Evolutionary conservation across 2,888 invertebrate species (phyloP).

Genomic region (Meteorus cinctellus): DNA sequence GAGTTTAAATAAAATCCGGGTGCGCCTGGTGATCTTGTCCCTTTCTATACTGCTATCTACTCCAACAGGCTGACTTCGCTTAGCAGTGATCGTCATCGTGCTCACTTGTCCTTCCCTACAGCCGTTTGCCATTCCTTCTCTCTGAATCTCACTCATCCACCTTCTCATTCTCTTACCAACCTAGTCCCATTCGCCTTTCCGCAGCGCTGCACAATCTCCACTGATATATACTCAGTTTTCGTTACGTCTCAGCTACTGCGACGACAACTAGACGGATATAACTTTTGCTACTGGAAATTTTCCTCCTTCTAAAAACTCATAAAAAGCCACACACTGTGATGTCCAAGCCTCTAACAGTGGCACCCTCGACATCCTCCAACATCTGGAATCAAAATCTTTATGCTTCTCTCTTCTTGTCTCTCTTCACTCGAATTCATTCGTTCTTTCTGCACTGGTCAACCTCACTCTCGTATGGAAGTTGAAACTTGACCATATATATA

Average conservation of each 20-base stretch:
- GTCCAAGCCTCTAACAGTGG: constrained; percentile 28
- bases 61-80: not conserved
- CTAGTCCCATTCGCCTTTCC: not conserved
- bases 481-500: not conserved
- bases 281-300: constrained; percentile 34
- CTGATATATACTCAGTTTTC: not conserved
- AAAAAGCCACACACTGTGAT: constrained; percentile 39
- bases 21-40: constrained; percentile 25
- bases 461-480: not conserved
- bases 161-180: not conserved
- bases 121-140: not conserved
- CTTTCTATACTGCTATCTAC: constrained; percentile 16
- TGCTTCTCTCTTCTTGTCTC: constrained; percentile 15
- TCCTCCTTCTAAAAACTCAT: constrained; percentile 42
- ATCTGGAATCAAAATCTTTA: constrained; percentile 35
- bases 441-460: not conserved
- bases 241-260: not conserved
- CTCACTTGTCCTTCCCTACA: not conserved
- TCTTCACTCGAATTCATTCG: constrained; percentile 24
- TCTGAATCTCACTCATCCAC: not conserved
- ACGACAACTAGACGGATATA: constrained; percentile 11
- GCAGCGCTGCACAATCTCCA: not conserved
- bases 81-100: constrained; percentile 21
- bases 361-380: constrained; percentile 33
- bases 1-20: constrained; percentile 55